These are phyloP conservation scores for Lindbergichthys nudifrons DNA, from an alignment of 2,797 vertebrate genomes.

Conservation along the genomic window DNA sequence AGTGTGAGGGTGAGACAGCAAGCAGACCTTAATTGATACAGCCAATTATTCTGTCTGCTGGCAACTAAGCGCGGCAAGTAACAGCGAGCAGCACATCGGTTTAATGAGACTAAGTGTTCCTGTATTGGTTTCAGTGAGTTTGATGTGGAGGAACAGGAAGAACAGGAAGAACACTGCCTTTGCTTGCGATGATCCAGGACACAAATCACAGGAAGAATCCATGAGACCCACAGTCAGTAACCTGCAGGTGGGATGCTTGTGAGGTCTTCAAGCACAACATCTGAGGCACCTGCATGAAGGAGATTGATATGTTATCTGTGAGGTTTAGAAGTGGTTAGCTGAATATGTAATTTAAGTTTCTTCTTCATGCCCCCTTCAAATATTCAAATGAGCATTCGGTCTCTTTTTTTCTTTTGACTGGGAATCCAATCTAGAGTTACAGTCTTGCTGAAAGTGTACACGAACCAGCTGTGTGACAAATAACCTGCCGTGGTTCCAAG, in stretches of 20 bases:
- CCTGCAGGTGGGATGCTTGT: background rate
- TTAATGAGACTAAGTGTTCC: conserved; percentile 67
- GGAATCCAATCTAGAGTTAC: conserved; percentile 41
- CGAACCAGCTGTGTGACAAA: conserved; percentile 66
- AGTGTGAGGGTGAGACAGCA: conserved; percentile 60
- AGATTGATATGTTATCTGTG: conserved; percentile 38
- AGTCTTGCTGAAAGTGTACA: conserved; percentile 33
- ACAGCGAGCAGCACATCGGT: conserved; percentile 58
- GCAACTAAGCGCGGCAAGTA: conserved; percentile 64
- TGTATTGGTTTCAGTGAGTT: conserved; percentile 49
- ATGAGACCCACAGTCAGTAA: conserved; percentile 25
- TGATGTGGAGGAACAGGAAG: conserved; percentile 44
- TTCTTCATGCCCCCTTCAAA: conserved; percentile 43
- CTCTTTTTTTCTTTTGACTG: conserved; percentile 20
- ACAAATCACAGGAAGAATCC: conserved; percentile 38
- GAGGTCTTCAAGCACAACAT: conserved; percentile 32
- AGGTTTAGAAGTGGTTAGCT: conserved; percentile 33
- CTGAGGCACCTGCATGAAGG: conserved; percentile 11
- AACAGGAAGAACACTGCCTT: conserved; percentile 35
- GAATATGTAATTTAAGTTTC: conserved; percentile 33
- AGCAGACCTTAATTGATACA: conserved; percentile 78
- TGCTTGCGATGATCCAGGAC: conserved; percentile 40
- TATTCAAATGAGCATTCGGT: conserved; percentile 34
- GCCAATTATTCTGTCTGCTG: conserved; percentile 74
- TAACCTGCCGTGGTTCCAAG: conserved; percentile 53